Conservation (phyloP, 2,888 invertebrate genomes). For the Standfussiana lucernea region DNA sequence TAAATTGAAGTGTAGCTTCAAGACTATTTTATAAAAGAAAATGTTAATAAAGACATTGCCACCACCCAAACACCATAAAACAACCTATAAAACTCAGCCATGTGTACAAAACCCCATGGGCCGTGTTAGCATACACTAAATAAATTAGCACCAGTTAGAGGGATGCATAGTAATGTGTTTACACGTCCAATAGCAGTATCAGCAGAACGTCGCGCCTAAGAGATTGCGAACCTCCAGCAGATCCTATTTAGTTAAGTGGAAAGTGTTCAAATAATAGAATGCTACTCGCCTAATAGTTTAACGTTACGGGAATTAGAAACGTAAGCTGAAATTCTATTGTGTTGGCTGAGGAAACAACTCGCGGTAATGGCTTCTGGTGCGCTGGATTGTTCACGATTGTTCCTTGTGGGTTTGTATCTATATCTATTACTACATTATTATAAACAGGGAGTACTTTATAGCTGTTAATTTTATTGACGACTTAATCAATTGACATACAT, state of each 20-base stretch:
- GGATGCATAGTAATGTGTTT: conserved; percentile 68
- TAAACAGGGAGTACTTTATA: conserved; percentile 6
- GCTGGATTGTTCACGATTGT: conserved; percentile 21
- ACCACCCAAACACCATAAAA: conserved; percentile 20
- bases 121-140: conserved; percentile 67
- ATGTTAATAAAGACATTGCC: conserved; percentile 31
- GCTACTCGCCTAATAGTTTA: conserved; percentile 59
- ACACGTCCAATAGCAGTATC: conserved; percentile 48
- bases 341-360: conserved; percentile 52
- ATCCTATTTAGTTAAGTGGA: conserved; percentile 63
- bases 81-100: conserved; percentile 21
- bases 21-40: background rate
- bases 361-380: conserved; percentile 49
- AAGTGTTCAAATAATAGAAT: conserved; percentile 62
- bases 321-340: conserved; percentile 63
- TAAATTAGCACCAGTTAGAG: conserved; percentile 64
- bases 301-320: conserved; percentile 62
- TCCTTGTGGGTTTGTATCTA: background rate
- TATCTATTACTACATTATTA: background rate
- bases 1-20: background rate
- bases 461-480: background rate
- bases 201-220: conserved; percentile 60
- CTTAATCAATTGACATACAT: background rate
- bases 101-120: conserved; percentile 29
- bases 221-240: conserved; percentile 57